Percentiles rank a stretch among this genome's conserved stretches.
Evolutionary conservation across 37 sponge, comb jelly and placozoan genomes (phyloP).

Genomic region (Crambe crambe): DNA sequence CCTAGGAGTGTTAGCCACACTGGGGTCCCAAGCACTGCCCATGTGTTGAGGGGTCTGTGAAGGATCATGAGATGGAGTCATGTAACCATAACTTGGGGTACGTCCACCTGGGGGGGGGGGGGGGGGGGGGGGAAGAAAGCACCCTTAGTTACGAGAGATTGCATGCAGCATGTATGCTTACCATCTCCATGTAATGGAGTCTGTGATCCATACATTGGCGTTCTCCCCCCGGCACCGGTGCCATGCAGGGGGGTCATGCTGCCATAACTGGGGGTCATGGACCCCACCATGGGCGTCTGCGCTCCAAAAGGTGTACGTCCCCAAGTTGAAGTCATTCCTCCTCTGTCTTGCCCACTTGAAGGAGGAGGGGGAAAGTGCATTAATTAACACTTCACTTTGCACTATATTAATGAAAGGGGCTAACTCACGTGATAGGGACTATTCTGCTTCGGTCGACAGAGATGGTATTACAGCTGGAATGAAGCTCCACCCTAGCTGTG

Average conservation of each 20-base stretch:
- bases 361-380: background rate
- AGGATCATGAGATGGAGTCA: conserved; percentile 95
- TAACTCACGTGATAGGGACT: conserved; percentile 47
- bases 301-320: conserved; percentile 84
- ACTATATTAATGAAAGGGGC: background rate
- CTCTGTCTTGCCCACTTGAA: conserved; percentile 59
- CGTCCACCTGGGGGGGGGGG: conserved; percentile 68
- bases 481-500: conserved; percentile 94
- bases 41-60: conserved; percentile 84
- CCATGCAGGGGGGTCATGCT: conserved; percentile 87
- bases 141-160: background rate
- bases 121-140: background rate
- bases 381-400: background rate
- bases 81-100: conserved; percentile 91
- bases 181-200: conserved; percentile 83
- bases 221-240: conserved; percentile 68
- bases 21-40: conserved; percentile 98
- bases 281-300: conserved; percentile 92
- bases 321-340: conserved; percentile 62
- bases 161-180: background rate
- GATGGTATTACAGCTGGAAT: conserved; percentile 90
- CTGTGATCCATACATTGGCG: conserved; percentile 93
- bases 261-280: conserved; percentile 81
- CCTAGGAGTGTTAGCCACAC: conserved; percentile 71
- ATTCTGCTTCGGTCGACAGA: conserved; percentile 79